Conservation (phyloP, 2,888 invertebrate genomes). For the Girardia tigrina region DNA sequence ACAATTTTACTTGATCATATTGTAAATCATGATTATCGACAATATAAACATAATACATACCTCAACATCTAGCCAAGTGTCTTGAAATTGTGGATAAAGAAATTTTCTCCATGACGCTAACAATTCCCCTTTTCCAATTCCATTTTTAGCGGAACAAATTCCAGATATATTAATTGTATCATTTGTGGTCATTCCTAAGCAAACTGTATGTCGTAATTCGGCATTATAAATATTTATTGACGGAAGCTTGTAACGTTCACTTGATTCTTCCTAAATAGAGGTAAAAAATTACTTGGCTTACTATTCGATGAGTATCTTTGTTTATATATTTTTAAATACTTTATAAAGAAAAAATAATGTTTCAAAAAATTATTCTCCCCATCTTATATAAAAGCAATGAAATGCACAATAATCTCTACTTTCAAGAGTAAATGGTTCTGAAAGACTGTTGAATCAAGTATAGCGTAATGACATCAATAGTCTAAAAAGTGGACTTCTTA, state of each 20-base stretch:
- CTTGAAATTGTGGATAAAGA: slow-evolving; percentile 20
- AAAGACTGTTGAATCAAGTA: too few species aligned
- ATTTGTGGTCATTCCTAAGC: neutral
- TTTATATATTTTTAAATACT: too few species aligned
- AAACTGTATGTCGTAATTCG: neutral
- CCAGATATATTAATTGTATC: neutral
- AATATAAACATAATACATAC: neutral
- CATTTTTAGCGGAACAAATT: slow-evolving; percentile 21
- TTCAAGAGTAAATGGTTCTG: too few species aligned
- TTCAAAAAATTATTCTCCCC: too few species aligned
- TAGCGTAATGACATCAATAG: too few species aligned
- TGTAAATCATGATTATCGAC: too few species aligned
- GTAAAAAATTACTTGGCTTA: neutral
- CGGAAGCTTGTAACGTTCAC: neutral
- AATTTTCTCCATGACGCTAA: neutral
- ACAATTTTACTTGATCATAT: too few species aligned
- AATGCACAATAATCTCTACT: too few species aligned
- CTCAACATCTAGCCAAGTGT: slow-evolving; percentile 28
- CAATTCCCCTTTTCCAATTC: neutral
- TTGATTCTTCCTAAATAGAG: neutral
- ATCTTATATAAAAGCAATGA: too few species aligned
- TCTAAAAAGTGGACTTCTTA: too few species aligned
- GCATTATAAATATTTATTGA: neutral
- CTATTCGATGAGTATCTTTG: too few species aligned
- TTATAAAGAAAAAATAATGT: too few species aligned